These are phyloP conservation scores for Zaprionus gabonicus DNA, from an alignment of 1,140 invertebrate genomes.

Conservation along the genomic window DNA sequence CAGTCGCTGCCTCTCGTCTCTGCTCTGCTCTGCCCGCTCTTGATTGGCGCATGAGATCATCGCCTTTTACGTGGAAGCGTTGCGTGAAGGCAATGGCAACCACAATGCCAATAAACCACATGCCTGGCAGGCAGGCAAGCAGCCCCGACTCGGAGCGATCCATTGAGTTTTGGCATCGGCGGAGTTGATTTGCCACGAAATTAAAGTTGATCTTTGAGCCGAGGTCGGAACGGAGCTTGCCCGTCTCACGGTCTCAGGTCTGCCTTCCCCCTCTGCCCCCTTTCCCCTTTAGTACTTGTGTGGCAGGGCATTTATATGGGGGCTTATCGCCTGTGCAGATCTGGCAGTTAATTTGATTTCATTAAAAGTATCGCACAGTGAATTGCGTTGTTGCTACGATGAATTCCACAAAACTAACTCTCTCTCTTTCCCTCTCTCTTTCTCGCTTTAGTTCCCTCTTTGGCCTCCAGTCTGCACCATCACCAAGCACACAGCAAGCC, in stretches of 20 bases:
- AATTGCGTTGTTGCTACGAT: background rate
- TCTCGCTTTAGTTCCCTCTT: constrained; percentile 71
- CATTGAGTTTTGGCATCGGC: constrained; percentile 24
- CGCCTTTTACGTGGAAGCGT: constrained; percentile 75
- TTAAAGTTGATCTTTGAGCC: constrained; percentile 70
- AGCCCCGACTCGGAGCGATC: background rate
- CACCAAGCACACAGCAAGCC: constrained; percentile 71
- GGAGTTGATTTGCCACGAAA: constrained; percentile 80
- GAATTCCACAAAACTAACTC: background rate
- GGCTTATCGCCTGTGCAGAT: constrained; percentile 63
- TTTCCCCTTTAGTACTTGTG: constrained; percentile 5
- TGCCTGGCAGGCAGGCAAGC: background rate
- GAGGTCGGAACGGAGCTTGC: constrained; percentile 1
- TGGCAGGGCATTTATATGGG: constrained; percentile 47
- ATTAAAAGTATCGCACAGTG: constrained; percentile 37
- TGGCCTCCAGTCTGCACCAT: constrained; percentile 80
- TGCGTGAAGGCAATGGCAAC: constrained; percentile 67
- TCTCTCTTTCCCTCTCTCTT: background rate
- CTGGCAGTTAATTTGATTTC: constrained; percentile 79
- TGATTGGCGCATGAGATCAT: constrained; percentile 78
- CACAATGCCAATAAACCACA: constrained; percentile 45
- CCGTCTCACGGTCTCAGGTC: constrained; percentile 32
- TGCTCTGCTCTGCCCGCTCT: constrained; percentile 21
- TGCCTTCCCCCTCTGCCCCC: background rate
- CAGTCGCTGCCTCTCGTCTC: constrained; percentile 1